Evolutionary conservation across 1,140 invertebrate species (phyloP).

Genomic region (Achroia grisella): DNA sequence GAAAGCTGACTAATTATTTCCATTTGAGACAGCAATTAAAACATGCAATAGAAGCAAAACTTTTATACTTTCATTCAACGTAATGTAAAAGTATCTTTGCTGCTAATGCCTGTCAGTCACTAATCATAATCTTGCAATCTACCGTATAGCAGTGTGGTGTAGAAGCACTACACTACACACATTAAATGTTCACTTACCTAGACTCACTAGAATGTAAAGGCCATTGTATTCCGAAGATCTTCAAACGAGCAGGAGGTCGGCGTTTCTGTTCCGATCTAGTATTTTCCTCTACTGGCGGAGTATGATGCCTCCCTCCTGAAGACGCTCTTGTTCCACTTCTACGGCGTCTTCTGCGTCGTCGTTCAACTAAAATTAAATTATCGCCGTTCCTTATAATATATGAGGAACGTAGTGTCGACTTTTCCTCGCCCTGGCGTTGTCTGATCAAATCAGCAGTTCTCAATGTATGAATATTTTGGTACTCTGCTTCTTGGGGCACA

Average conservation of each 20-base stretch:
- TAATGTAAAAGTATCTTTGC: conserved; percentile 1
- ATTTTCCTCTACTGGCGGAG: conserved; percentile 52
- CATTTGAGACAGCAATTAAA: too few relatives aligned
- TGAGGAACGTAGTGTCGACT: conserved; percentile 64
- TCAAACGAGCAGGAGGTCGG: conserved; percentile 61
- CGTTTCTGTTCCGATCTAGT: conserved; percentile 58
- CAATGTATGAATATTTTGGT: conserved; percentile 66
- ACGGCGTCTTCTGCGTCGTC: conserved; percentile 55
- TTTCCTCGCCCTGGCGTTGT: conserved; percentile 60
- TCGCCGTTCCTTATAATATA: conserved; percentile 71
- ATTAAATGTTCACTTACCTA: conserved; percentile 34
- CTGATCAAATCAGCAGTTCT: conserved; percentile 66
- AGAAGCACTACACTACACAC: conserved; percentile 7
- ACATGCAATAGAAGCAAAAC: too few relatives aligned
- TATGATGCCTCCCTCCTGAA: conserved; percentile 58
- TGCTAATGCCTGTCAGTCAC: conserved; percentile 7
- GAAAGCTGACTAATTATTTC: too few relatives aligned
- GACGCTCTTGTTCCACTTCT: conserved; percentile 64
- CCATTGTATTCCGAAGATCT: conserved; percentile 73
- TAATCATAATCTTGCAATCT: conserved; percentile 20
- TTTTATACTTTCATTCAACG: neutral
- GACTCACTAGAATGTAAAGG: conserved; percentile 69
- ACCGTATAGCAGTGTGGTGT: conserved; percentile 19
- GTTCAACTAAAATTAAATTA: conserved; percentile 69
- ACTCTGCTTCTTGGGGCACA: conserved; percentile 54